Evolutionary conservation across 2,797 vertebrate species (phyloP).

Genomic region (Microctenopoma stevenorrisi): DNA sequence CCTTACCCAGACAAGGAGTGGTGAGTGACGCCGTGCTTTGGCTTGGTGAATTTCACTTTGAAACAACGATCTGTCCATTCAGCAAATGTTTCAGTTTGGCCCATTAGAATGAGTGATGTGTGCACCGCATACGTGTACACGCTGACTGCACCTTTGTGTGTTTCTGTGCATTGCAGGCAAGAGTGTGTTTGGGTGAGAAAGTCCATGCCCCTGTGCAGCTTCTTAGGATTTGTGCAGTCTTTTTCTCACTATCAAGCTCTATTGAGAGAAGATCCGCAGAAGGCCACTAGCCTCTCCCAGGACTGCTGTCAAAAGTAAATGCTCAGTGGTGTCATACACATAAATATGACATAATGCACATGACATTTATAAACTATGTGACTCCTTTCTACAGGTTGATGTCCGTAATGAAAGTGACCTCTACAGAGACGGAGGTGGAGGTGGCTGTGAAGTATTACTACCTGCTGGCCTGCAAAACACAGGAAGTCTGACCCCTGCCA

Average conservation of each 20-base stretch:
- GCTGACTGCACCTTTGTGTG: not conserved
- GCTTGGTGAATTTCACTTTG: no score
- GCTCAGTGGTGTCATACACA: not conserved
- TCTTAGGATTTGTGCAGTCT: slow-evolving; percentile 83
- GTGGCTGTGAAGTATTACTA: slow-evolving; percentile 76
- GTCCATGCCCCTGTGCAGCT: slow-evolving; percentile 76
- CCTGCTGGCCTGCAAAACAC: slow-evolving; percentile 74
- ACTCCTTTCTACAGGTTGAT: slow-evolving; percentile 66
- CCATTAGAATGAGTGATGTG: not conserved
- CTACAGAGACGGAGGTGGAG: slow-evolving; percentile 72
- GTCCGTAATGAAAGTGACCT: slow-evolving; percentile 74
- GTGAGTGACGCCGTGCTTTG: slow-evolving; percentile 63
- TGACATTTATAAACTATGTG: not conserved
- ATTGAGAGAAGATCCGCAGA: slow-evolving; percentile 68
- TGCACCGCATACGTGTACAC: no score
- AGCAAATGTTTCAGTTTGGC: not conserved
- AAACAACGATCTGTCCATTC: no score
- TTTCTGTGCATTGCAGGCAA: slow-evolving; percentile 68
- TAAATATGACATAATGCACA: not conserved
- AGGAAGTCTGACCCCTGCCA: slow-evolving; percentile 37
- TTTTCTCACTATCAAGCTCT: slow-evolving; percentile 82
- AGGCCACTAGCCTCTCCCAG: slow-evolving; percentile 76
- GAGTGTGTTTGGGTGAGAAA: slow-evolving; percentile 73
- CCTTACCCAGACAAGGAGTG: slow-evolving; percentile 85
- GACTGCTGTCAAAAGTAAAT: slow-evolving; percentile 72